Conservation (phyloP, 2,113 vertebrate species). For the Cyphomyrus plagiostoma region DNA sequence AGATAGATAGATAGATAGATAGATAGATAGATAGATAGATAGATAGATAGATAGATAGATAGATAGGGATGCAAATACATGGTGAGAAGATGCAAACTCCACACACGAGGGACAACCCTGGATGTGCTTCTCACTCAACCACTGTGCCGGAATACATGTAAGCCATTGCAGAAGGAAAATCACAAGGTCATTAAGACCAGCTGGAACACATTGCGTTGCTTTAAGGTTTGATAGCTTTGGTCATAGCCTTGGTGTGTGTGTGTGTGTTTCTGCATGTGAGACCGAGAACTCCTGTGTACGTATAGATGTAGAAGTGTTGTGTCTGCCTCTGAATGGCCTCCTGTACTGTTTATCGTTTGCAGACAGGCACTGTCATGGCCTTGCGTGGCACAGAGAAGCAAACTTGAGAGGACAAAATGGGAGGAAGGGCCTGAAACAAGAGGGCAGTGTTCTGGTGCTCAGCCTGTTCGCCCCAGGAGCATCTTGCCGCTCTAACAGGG, state of each 20-base stretch:
- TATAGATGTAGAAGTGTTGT: background rate
- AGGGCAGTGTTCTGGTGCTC: background rate
- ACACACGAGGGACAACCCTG: background rate
- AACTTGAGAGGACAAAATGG: background rate
- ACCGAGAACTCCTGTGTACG: background rate
- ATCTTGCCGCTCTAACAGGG: background rate
- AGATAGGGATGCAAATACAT: background rate
- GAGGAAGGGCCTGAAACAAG: background rate
- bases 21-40: no score
- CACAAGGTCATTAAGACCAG: background rate
- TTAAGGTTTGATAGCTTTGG: background rate
- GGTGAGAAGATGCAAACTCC: background rate
- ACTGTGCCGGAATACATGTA: background rate
- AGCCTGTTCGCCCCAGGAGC: background rate
- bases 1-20: no score
- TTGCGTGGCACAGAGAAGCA: background rate
- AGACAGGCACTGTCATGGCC: background rate
- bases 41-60: no score
- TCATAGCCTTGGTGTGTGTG: background rate
- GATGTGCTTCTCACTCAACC: background rate
- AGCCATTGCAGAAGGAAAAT: background rate
- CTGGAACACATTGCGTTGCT: background rate
- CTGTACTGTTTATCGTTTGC: background rate
- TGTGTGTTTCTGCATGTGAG: background rate
- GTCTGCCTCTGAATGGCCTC: background rate